A percentile compares a stretch with the other conserved stretches of the same genome.
Evolutionary conservation across 2,113 vertebrate species (phyloP).

Genomic region (Pseudois nayaur): DNA sequence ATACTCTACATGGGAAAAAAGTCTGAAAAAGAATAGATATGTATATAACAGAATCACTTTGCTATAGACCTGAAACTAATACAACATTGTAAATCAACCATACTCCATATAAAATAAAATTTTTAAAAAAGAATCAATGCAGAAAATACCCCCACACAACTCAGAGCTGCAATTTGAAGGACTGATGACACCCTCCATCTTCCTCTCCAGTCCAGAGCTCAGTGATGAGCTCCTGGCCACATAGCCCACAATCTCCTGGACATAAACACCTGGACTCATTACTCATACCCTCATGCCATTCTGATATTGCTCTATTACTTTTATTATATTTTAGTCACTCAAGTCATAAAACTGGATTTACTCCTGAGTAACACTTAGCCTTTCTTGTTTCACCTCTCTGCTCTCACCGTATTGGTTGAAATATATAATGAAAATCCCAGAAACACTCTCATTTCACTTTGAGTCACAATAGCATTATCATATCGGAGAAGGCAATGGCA

Average conservation of each 20-base stretch:
- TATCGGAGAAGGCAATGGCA: no score
- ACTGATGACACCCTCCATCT: background rate
- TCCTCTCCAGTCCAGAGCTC: background rate
- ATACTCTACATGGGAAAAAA: background rate
- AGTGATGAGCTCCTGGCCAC: background rate
- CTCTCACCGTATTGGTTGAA: background rate
- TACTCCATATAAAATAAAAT: background rate
- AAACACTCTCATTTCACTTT: background rate
- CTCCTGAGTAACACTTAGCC: background rate
- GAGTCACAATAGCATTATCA: background rate
- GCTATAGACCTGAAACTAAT: background rate
- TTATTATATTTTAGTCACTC: background rate
- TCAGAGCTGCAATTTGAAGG: background rate
- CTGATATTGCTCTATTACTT: background rate
- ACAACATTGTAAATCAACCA: background rate
- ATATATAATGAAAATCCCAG: background rate
- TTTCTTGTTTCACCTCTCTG: background rate
- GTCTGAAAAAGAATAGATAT: background rate
- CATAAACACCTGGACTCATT: background rate
- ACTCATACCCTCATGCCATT: background rate
- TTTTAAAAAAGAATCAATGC: accelerated
- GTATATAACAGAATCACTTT: background rate
- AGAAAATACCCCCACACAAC: background rate
- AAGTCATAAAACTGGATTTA: background rate
- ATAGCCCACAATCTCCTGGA: background rate